Evolutionary conservation across 2,797 vertebrate genomes (phyloP).

Genomic region (Microhierax caerulescens): DNA sequence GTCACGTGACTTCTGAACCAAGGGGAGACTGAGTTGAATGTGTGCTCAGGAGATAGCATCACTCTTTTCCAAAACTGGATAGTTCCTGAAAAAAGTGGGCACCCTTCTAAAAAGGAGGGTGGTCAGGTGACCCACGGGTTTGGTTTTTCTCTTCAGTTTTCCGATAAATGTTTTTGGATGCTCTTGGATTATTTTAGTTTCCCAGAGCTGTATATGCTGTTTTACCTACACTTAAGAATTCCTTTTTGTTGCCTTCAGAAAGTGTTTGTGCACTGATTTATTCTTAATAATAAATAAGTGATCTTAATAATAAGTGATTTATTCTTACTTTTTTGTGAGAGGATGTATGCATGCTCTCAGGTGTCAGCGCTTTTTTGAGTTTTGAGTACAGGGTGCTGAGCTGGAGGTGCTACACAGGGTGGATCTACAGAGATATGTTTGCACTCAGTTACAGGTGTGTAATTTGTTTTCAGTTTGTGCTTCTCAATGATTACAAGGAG

Average conservation of each 20-base stretch:
- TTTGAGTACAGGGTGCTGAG: not conserved
- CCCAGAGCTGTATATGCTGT: not conserved
- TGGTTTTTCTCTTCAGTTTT: not conserved
- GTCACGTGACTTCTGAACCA: not conserved
- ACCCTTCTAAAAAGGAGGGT: not conserved
- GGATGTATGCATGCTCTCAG: not conserved
- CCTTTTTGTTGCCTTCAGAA: not conserved
- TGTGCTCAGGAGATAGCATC: not conserved
- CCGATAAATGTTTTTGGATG: not conserved
- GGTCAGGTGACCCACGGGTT: not conserved
- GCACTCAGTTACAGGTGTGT: not conserved
- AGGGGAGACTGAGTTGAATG: fast-evolving
- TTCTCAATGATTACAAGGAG: fast-evolving
- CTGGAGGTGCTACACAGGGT: not conserved
- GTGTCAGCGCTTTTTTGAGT: not conserved
- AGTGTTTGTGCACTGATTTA: not conserved
- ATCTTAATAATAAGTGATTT: too few relatives aligned
- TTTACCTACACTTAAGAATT: not conserved
- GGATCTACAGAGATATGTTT: not conserved
- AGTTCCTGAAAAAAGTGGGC: not conserved
- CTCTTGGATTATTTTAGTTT: not conserved
- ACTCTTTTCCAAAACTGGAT: not conserved
- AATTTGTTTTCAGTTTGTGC: not conserved
- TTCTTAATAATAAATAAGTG: too few relatives aligned
- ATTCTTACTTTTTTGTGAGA: not conserved